phyloP scores from a whole-genome alignment of 2,797 vertebrate genomes.

The Oophaga sylvatica region DNA sequence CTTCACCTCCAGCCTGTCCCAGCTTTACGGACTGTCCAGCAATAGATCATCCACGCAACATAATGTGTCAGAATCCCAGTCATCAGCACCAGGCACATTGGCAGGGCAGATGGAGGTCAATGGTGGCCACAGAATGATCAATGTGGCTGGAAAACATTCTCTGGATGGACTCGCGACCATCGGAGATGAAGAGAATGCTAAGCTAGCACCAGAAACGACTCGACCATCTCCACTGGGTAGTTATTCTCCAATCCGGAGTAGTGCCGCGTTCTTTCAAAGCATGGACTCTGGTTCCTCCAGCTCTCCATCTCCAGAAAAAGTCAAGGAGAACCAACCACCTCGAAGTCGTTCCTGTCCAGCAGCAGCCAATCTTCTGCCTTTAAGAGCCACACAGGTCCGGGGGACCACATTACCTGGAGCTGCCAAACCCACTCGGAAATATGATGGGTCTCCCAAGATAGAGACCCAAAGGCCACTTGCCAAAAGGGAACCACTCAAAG shows the following conservation, averaged over 20 bases:
- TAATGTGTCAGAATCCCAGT: conserved; percentile 67
- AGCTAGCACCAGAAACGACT: conserved; percentile 76
- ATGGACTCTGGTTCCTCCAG: conserved; percentile 83
- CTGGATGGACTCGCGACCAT: conserved; percentile 63
- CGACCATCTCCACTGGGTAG: conserved; percentile 91
- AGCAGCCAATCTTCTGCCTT: conserved; percentile 71
- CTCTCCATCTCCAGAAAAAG: conserved; percentile 76
- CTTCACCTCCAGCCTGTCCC: conserved; percentile 78
- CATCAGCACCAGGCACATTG: conserved; percentile 50
- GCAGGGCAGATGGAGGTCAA: conserved; percentile 53
- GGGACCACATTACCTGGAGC: conserved; percentile 59
- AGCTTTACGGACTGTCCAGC: conserved; percentile 80
- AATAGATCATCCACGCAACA: conserved; percentile 71
- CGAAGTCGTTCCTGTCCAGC: conserved; percentile 82
- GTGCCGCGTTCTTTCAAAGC: conserved; percentile 76
- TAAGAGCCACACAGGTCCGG: conserved; percentile 67
- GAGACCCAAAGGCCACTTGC: conserved; percentile 67
- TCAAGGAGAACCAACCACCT: conserved; percentile 70
- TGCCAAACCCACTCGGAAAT: conserved; percentile 56
- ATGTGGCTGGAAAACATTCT: conserved; percentile 57
- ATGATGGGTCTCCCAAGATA: conserved; percentile 62
- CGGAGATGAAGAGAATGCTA: conserved; percentile 64
- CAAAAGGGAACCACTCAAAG: conserved; percentile 72
- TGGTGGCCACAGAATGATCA: not conserved
- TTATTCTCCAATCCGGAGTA: conserved; percentile 87